phyloP scores from a whole-genome alignment of 2,113 vertebrate genomes.

The Hypocryptadius cinnamomeus region DNA sequence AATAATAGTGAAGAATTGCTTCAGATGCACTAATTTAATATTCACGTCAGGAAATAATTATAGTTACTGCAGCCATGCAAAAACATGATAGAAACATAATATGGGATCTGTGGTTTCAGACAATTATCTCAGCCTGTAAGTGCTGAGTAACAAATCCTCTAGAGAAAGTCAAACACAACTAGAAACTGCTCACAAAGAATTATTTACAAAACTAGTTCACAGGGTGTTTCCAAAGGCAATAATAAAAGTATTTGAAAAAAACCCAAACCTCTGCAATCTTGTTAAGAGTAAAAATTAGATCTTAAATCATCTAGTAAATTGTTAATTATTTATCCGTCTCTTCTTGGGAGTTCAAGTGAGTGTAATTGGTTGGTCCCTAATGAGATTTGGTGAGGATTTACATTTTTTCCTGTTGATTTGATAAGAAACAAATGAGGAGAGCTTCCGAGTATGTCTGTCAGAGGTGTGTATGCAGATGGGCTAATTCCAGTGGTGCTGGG shows the following conservation, averaged over 20 bases:
- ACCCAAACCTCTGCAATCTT: neutral
- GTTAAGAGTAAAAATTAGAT: neutral
- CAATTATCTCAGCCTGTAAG: neutral
- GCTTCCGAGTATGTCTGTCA: neutral
- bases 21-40: neutral
- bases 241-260: neutral
- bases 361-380: neutral
- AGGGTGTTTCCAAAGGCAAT: neutral
- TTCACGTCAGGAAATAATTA: neutral
- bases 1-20: neutral
- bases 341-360: neutral
- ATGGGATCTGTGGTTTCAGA: neutral
- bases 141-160: neutral
- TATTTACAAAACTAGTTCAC: neutral
- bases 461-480: neutral
- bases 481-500: neutral
- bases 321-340: slow-evolving; percentile 2
- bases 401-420: neutral
- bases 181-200: neutral
- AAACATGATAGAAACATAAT: neutral
- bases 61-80: neutral
- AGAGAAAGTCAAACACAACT: neutral
- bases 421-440: neutral
- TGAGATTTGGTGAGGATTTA: neutral
- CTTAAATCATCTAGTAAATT: neutral